Conservation (phyloP, 2,888 invertebrate species). For the Digitonthophagus gazella region DNA sequence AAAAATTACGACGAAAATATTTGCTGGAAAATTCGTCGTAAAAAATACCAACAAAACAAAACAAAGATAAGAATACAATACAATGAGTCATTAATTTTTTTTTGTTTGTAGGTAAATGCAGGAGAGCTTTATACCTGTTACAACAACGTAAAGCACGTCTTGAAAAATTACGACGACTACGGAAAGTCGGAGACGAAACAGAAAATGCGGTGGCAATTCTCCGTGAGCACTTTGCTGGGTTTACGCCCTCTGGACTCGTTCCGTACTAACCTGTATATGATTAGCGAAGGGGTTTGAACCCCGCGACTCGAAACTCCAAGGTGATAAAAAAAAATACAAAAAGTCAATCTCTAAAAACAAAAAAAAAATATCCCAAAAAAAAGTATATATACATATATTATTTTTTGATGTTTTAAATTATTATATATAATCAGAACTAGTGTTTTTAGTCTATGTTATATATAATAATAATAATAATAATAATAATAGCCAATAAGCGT, state of each 20-base stretch:
- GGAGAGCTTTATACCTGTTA: constrained; percentile 63
- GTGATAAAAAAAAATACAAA: constrained; percentile 28
- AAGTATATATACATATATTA: constrained; percentile 18
- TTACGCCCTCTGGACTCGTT: constrained; percentile 35
- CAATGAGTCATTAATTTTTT: constrained; percentile 25
- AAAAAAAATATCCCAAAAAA: constrained; percentile 25
- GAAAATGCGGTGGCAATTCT: constrained; percentile 74
- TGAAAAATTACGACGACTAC: constrained; percentile 71
- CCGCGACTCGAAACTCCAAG: constrained; percentile 7
- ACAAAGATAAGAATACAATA: not conserved
- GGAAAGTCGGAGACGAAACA: constrained; percentile 67
- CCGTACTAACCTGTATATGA: constrained; percentile 34
- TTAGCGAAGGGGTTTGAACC: constrained; percentile 30
- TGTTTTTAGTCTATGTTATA: constrained; percentile 14
- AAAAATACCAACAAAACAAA: constrained; percentile 5
- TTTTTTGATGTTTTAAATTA: constrained; percentile 29
- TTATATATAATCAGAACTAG: constrained; percentile 19
- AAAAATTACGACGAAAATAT: too few relatives aligned
- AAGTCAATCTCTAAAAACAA: constrained; percentile 26
- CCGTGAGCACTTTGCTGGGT: constrained; percentile 64
- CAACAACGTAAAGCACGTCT: constrained; percentile 61
- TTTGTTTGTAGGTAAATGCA: constrained; percentile 61
- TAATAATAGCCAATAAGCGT: constrained; percentile 4
- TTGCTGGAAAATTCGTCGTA: too few relatives aligned
- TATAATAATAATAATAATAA: constrained; percentile 16